Evolutionary conservation across 1,140 invertebrate genomes (phyloP), one percentile per base, ranked within the genome.

Genomic region (Melanaphis sacchari): DNA sequence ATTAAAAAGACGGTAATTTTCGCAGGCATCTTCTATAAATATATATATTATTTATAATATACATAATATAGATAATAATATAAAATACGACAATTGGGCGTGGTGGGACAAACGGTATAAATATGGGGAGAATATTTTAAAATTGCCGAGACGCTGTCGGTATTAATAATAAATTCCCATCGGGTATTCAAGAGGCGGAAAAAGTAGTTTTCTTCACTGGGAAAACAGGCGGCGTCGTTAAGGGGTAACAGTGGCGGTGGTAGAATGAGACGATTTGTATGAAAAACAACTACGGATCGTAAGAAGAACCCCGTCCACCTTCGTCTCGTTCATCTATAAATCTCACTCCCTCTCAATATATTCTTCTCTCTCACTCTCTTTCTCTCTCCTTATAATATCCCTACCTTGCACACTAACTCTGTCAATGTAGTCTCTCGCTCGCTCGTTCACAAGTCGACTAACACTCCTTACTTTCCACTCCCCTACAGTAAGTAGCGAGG

Each of bases 121-220:
- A 38, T 38, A 89, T 26, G n/a, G 76, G 59, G 91, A 93, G 81
- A 93, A 93, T 40, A 85, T 93, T 93, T 93, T 54, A 93, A 93
- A 93, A 93, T 93, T 93, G 91, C 91, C 36, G 24, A 93, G 81
- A 84, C 66, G 46, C 41, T 81, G 76, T 18, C 43, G 66, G 81
- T 93, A 85, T 93, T 84, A 93, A 93, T 93, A 93, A 93, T 93
- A 43, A 85, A 93, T 93, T 93, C 91, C 43, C 91, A 82, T 93
- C 91, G 91, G 91, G 91, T 85, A 93, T 93, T 93, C 91, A 54
- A 85, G 46, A 49, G 81, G 91, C 66, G 76, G 91, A 93, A 93
- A 92, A 93, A 52, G 41, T 26, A 38, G 41, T 93, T 52, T 84
- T 54, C 36, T 54, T 40, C 26, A 26, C 22, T 66, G 15, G 81